A percentile compares a stretch with the other conserved stretches of the same genome.
These are phyloP conservation scores for Habropoda laboriosa DNA, from an alignment of 1,140 invertebrate species.

Conservation along the genomic window DNA sequence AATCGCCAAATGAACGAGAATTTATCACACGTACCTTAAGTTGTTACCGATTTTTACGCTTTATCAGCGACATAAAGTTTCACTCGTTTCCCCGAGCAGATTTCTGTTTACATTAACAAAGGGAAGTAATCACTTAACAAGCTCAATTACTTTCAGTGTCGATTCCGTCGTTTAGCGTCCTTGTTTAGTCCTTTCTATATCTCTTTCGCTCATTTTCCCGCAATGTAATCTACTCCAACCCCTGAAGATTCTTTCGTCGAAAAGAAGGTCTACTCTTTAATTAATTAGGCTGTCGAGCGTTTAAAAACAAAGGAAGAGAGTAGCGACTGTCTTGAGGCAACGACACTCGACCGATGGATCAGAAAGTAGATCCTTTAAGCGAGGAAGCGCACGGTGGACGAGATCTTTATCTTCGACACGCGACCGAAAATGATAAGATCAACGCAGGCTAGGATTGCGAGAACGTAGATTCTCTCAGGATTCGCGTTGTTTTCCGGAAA, in stretches of 20 bases:
- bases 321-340: neutral
- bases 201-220: neutral
- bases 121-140: neutral
- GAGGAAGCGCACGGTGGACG: neutral
- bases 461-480: conserved; percentile 39
- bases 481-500: conserved; percentile 57
- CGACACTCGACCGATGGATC: conserved; percentile 1
- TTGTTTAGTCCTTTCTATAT: neutral
- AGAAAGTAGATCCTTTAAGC: neutral
- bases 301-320: neutral
- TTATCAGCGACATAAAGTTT: too few species aligned
- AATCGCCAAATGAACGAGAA: too few species aligned
- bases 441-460: conserved; percentile 5
- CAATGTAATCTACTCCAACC: neutral
- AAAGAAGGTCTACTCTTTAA: neutral
- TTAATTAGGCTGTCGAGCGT: conserved; percentile 9
- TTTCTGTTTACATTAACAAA: neutral
- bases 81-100: neutral
- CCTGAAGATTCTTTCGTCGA: neutral
- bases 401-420: conserved; percentile 26
- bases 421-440: conserved; percentile 9
- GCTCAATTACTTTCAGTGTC: neutral
- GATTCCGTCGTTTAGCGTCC: neutral
- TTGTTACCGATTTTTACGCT: too few species aligned
- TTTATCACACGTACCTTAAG: too few species aligned